Conservation (phyloP, 2,797 vertebrate species). For the Gymnothorax reevesii region DNA sequence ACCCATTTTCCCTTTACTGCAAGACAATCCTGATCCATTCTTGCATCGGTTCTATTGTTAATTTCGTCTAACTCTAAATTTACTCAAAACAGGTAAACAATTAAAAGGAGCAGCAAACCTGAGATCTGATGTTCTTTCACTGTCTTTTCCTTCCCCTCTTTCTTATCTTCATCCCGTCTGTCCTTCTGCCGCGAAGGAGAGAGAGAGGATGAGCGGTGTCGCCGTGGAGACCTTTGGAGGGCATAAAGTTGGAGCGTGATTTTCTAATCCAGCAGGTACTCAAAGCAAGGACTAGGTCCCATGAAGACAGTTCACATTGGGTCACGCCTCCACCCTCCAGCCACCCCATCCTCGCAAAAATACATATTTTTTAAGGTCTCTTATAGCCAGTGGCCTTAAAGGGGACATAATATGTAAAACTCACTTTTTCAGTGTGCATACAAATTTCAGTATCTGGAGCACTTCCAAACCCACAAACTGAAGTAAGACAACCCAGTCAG, state of each 20-base stretch:
- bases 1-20: neutral
- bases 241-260: constrained; percentile 44
- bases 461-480: too few species aligned
- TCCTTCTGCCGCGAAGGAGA: constrained; percentile 85
- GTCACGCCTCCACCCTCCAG: too few species aligned
- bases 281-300: too few species aligned
- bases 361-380: too few species aligned
- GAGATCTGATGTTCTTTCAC: constrained; percentile 87
- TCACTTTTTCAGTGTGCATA: too few species aligned
- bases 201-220: constrained; percentile 82
- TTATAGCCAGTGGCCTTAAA: too few species aligned
- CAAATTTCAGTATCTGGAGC: too few species aligned
- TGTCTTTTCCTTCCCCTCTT: constrained; percentile 77
- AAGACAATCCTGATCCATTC: neutral
- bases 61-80: neutral
- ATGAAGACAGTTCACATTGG: too few species aligned
- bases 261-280: constrained; percentile 20
- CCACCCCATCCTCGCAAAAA: too few species aligned
- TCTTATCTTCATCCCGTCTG: constrained; percentile 85
- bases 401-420: too few species aligned
- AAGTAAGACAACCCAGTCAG: too few species aligned
- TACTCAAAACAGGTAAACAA: neutral
- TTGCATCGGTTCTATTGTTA: neutral
- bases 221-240: constrained; percentile 80
- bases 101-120: constrained; percentile 62